phyloP scores from a whole-genome alignment of 2,113 vertebrate genomes.

The Rattus rattus region DNA sequence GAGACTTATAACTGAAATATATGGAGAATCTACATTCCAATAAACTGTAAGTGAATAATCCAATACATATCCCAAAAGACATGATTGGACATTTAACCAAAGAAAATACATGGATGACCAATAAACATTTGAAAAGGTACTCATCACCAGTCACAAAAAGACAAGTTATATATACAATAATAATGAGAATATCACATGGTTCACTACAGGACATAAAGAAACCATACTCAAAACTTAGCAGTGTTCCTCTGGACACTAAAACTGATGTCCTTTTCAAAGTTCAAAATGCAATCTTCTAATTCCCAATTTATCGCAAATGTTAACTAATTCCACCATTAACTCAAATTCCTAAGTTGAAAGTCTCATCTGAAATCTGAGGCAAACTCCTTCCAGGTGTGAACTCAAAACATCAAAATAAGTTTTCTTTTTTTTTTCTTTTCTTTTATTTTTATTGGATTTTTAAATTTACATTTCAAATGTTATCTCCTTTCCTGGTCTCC shows the following conservation, averaged over 20 bases:
- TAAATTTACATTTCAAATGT: no score
- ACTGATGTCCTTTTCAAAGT: neutral
- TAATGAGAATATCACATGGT: neutral
- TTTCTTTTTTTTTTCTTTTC: neutral
- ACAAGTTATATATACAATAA: neutral
- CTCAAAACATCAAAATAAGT: neutral
- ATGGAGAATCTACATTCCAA: neutral
- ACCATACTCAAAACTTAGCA: neutral
- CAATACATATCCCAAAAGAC: neutral
- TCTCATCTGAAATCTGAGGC: neutral
- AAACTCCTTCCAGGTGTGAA: neutral
- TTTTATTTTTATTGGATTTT: no score
- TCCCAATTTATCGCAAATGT: neutral
- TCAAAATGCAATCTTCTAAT: neutral
- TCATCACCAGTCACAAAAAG: neutral
- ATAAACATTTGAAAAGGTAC: neutral
- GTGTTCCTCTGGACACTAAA: neutral
- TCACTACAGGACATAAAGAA: neutral
- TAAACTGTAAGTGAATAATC: conserved; percentile 14
- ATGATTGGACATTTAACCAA: neutral
- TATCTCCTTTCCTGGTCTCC: no score
- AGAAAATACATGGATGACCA: neutral
- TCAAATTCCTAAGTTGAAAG: neutral
- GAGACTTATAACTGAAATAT: neutral
- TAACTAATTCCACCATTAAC: neutral